Conservation (phyloP, 2,797 vertebrate species). For the Sebastes oblongus region DNA sequence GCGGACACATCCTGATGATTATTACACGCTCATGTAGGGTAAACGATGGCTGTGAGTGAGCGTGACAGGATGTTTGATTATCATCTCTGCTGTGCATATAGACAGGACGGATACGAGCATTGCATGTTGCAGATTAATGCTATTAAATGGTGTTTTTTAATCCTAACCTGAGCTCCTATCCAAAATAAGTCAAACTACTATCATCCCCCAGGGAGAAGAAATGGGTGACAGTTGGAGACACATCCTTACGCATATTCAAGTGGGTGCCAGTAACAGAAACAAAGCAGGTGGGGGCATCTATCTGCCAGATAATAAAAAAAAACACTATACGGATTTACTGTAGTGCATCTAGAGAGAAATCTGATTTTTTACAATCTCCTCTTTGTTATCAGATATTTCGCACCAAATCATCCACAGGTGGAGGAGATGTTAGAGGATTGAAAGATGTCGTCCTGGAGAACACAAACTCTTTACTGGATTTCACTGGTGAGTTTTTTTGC, state of each 20-base stretch:
- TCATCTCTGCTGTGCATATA: background rate
- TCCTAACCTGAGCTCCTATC: background rate
- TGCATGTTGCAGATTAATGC: constrained; percentile 15
- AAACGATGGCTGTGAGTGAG: background rate
- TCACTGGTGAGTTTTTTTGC: constrained; percentile 86
- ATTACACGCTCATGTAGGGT: background rate
- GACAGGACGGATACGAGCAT: constrained; percentile 12
- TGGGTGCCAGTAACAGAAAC: constrained; percentile 97
- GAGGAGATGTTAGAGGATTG: constrained; percentile 83
- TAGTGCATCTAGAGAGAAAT: background rate
- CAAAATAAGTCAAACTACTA: constrained; percentile 10
- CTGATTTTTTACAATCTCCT: background rate
- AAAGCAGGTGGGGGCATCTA: constrained; percentile 87
- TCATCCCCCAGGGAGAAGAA: constrained; percentile 92
- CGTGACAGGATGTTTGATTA: background rate
- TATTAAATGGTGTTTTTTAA: background rate
- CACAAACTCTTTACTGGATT: constrained; percentile 93
- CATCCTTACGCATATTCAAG: constrained; percentile 96
- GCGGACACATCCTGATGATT: background rate
- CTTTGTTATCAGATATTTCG: constrained; percentile 89
- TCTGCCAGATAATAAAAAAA: background rate
- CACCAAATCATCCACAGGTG: constrained; percentile 86
- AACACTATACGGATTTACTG: background rate
- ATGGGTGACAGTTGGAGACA: constrained; percentile 98
- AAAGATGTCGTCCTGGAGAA: constrained; percentile 90